These are phyloP conservation scores for Prunella strophiata DNA, from an alignment of 2,797 vertebrate genomes.

Conservation along the genomic window DNA sequence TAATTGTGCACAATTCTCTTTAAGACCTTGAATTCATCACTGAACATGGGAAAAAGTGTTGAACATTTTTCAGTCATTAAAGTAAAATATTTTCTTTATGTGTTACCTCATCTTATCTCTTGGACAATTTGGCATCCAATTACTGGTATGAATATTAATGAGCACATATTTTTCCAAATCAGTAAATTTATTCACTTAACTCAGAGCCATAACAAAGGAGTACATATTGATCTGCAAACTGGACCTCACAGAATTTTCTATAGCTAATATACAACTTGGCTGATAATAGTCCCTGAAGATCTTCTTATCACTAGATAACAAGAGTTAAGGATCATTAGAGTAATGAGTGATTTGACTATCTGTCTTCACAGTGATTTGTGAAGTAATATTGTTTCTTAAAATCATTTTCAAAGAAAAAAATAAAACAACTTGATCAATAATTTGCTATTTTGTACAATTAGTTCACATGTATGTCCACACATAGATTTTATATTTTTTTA, in stretches of 20 bases:
- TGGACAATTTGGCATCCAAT: not conserved
- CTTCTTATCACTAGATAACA: not conserved
- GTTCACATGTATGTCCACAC: not conserved
- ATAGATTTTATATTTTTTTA: accelerated
- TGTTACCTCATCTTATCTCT: not conserved
- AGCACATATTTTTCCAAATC: not conserved
- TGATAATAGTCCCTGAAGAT: not conserved
- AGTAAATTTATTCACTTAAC: not conserved
- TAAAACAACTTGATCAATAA: not conserved
- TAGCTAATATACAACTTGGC: not conserved
- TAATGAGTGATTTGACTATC: not conserved
- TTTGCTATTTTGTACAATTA: not conserved
- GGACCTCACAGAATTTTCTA: not conserved
- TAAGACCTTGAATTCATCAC: not conserved
- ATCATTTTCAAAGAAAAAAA: not conserved
- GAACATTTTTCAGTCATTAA: not conserved
- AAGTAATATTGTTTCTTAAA: not conserved
- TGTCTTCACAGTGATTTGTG: not conserved
- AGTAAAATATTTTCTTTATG: not conserved
- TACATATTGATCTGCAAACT: not conserved
- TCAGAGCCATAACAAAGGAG: not conserved
- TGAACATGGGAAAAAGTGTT: not conserved
- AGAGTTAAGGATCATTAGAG: not conserved
- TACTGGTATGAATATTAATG: not conserved
- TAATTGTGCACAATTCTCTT: not conserved